A percentile compares a stretch with the other conserved stretches of the same genome.
phyloP scores from a whole-genome alignment of 1,140 invertebrate genomes.

The Lysiphlebus fabarum region DNA sequence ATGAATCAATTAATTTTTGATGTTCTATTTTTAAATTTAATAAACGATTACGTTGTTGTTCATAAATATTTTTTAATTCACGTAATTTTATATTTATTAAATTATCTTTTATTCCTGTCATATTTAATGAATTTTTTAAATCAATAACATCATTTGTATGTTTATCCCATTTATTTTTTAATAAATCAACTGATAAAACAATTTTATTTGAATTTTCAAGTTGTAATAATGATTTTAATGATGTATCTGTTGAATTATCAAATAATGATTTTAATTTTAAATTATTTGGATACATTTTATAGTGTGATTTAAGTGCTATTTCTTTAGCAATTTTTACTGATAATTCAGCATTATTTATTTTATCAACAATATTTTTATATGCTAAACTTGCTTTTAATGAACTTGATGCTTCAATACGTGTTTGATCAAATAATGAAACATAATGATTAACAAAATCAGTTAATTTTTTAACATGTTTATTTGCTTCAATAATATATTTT shows the following conservation, averaged over 20 bases:
- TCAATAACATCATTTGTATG: constrained; percentile 53
- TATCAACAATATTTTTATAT: constrained; percentile 75
- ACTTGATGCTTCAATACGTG: constrained; percentile 64
- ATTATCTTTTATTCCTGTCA: constrained; percentile 57
- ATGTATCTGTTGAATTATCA: constrained; percentile 51
- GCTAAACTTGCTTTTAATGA: constrained; percentile 76
- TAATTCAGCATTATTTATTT: constrained; percentile 61
- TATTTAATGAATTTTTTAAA: constrained; percentile 55
- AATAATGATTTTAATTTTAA: constrained; percentile 43
- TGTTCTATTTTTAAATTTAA: constrained; percentile 30
- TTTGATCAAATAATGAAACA: constrained; percentile 64
- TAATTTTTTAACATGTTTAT: constrained; percentile 66
- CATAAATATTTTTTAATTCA: constrained; percentile 44
- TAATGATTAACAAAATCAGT: constrained; percentile 63
- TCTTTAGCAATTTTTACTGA: constrained; percentile 65
- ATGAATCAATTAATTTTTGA: constrained; percentile 32
- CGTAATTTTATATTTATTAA: constrained; percentile 54
- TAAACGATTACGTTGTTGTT: constrained; percentile 38
- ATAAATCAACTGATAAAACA: constrained; percentile 32
- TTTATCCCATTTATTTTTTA: constrained; percentile 40
- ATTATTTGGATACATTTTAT: constrained; percentile 44
- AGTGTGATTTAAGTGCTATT: constrained; percentile 60
- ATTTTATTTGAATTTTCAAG: constrained; percentile 49
- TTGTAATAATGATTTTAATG: constrained; percentile 49
- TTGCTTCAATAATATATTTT: constrained; percentile 64